Base-by-base conservation (phyloP, 92 coral and sea anemone genomes). In the Parazoanthus atlanticus region DNA sequence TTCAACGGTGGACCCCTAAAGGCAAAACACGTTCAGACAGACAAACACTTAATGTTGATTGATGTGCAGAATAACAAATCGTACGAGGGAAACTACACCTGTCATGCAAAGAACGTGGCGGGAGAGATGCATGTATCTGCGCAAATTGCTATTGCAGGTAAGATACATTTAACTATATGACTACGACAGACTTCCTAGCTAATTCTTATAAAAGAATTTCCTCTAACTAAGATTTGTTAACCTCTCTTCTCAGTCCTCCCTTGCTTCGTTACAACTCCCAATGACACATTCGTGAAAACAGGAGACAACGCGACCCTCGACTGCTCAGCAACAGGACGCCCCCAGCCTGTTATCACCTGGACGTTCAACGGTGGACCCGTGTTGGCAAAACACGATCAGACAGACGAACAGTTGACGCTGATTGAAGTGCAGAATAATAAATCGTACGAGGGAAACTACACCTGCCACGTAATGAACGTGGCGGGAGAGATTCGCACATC, bases 371-470 rank as follows among this genome's bases (percentile, higher is more conserved):
- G 78, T 31, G 43, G 78, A 34, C 78, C 47, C 10, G 4, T 74
- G 43, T 6, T 74, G 7, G 41, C 8, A 1, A 74, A 74, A 12
- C 46, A 74, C 43, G 0, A 10, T 12, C 41, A 31, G 43, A 19
- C 17, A 32, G 78, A 34, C 25, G 9, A 10, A 74, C 78, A 74
- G 0, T 21, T 74, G 5, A 32, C 43, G 23, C 21, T 74, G 78
- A 3, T 74, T 31, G 41, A 74, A 1, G 41, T 34, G n/a, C 41
- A 33, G 0, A 74, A 17, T 21, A 32, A 2, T 6, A 21, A 30
- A 74, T 31, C 38, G n/a, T 74, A 74, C 46, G 78, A 74, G 43
- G 78, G 78, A 74, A 74, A 32, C 6, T 74, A 74, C 43, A 31
- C 38, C 6, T 74, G 78, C 16, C 78, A 33, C 13, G 78, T 46